These are phyloP conservation scores for Silurus meridionalis DNA, from an alignment of 2,113 vertebrate species.

Conservation along the genomic window DNA sequence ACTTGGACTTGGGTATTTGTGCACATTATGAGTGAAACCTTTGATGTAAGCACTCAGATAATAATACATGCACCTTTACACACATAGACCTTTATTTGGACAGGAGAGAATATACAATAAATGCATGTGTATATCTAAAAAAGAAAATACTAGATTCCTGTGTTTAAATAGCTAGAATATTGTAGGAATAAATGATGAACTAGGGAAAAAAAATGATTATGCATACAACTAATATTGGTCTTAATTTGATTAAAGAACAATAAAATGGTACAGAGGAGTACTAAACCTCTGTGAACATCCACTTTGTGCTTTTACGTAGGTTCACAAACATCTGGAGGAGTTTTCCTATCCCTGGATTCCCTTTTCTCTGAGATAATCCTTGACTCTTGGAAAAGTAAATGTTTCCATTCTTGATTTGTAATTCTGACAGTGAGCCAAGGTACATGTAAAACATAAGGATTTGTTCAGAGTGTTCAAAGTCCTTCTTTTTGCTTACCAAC, in stretches of 20 bases:
- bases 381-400: slow-evolving; percentile 46
- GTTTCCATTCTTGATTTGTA: slow-evolving; percentile 31
- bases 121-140: background rate
- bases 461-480: slow-evolving; percentile 43
- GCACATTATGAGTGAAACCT: background rate
- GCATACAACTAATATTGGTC: background rate
- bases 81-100: background rate
- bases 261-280: background rate
- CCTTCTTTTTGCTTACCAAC: background rate
- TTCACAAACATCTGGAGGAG: slow-evolving; percentile 29
- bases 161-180: background rate
- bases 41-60: background rate
- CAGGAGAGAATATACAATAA: background rate
- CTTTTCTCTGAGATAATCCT: background rate
- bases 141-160: background rate
- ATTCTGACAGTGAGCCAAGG: slow-evolving; percentile 41
- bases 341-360: slow-evolving; percentile 14
- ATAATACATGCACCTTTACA: background rate
- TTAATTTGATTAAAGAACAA: background rate
- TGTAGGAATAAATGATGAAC: background rate
- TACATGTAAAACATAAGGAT: slow-evolving; percentile 30
- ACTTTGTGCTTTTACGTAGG: background rate
- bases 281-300: background rate
- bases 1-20: background rate
- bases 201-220: background rate